These are phyloP conservation scores for Tinea semifulvella DNA, from an alignment of 2,888 invertebrate genomes.

Conservation along the genomic window DNA sequence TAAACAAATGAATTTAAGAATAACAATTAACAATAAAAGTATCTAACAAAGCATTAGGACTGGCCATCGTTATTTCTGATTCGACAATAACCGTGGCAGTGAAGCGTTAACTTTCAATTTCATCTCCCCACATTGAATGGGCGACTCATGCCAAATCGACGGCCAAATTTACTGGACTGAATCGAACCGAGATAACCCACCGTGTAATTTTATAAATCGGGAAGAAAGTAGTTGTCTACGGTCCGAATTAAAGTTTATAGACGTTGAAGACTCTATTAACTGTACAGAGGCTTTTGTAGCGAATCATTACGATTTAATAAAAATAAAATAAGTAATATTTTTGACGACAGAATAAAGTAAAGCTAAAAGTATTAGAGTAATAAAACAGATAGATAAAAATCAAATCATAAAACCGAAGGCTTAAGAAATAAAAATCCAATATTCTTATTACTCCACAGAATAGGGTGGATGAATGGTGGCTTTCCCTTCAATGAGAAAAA, in stretches of 20 bases:
- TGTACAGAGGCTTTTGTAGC: neutral
- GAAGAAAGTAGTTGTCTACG: constrained; percentile 30
- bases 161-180: constrained; percentile 31
- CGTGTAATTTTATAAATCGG: constrained; percentile 43
- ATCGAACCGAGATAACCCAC: constrained; percentile 37
- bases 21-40: neutral
- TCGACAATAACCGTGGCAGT: constrained; percentile 10
- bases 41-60: neutral
- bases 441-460: too few species aligned
- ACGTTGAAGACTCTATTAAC: constrained; percentile 10
- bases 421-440: too few species aligned
- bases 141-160: constrained; percentile 29
- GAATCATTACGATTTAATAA: neutral
- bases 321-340: neutral
- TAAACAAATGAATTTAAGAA: too few species aligned
- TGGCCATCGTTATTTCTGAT: constrained; percentile 9
- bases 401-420: too few species aligned
- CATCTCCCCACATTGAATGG: constrained; percentile 18
- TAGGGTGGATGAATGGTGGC: too few species aligned
- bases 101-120: constrained; percentile 26
- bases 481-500: neutral
- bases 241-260: constrained; percentile 3
- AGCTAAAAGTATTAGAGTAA: too few species aligned
- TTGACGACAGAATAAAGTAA: neutral
- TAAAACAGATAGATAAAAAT: too few species aligned